Conservation (phyloP, 2,113 vertebrate genomes). For the Struthio camelus region DNA sequence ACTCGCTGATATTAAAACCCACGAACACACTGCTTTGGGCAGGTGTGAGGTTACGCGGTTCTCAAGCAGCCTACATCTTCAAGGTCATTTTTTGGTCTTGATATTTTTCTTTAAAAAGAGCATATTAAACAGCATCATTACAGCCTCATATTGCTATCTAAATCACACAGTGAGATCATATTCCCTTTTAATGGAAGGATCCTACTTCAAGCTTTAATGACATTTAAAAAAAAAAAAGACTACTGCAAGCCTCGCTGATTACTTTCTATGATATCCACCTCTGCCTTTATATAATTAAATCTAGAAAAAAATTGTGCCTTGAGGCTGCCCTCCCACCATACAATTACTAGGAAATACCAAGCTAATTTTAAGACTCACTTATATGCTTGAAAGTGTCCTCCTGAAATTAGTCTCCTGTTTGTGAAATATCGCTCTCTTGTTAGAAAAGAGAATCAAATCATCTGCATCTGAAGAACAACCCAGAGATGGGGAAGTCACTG, state of each 20-base stretch:
- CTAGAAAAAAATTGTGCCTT: conserved; percentile 5
- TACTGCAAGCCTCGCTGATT: conserved; percentile 28
- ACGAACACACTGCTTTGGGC: neutral
- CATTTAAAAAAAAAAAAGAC: conserved; percentile 6
- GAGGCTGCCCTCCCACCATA: conserved; percentile 26
- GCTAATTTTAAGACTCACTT: conserved; percentile 31
- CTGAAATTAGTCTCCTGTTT: neutral
- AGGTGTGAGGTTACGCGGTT: neutral
- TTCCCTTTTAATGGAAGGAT: conserved; percentile 27
- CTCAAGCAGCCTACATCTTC: neutral
- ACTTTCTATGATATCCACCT: conserved; percentile 35
- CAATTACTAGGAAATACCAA: conserved; percentile 25
- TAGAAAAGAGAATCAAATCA: neutral
- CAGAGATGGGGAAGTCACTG: neutral
- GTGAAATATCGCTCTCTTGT: neutral
- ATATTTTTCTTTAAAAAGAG: conserved; percentile 34
- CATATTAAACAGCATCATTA: conserved; percentile 24
- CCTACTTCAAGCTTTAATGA: conserved; percentile 40
- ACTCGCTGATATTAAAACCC: neutral
- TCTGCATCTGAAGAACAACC: neutral
- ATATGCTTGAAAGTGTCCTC: neutral
- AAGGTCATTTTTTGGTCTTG: neutral
- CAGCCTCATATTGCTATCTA: neutral
- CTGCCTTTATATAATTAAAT: conserved; percentile 40
- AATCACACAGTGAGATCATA: conserved; percentile 46